phyloP scores from a whole-genome alignment of 1,140 invertebrate species.

The Danaus plexippus region DNA sequence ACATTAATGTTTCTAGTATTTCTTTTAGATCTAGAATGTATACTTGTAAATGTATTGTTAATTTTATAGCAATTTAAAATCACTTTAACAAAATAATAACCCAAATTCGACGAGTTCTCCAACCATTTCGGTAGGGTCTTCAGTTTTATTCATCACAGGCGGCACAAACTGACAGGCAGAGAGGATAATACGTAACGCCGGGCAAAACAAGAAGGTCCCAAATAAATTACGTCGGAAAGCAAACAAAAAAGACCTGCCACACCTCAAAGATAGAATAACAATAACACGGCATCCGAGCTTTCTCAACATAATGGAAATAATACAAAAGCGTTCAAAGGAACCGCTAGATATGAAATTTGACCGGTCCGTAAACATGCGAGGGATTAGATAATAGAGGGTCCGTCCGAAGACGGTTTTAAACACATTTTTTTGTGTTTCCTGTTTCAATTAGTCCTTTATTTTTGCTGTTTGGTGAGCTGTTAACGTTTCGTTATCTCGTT shows the following conservation, averaged over 20 bases:
- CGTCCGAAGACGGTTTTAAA: slow-evolving; percentile 24
- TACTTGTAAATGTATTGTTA: neutral
- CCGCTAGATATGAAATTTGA: slow-evolving; percentile 40
- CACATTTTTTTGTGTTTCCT: slow-evolving; percentile 33
- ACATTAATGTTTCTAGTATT: slow-evolving; percentile 29
- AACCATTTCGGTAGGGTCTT: slow-evolving; percentile 33
- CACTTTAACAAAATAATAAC: slow-evolving; percentile 4
- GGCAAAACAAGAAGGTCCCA: slow-evolving; percentile 55
- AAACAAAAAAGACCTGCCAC: slow-evolving; percentile 60
- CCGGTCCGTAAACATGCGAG: slow-evolving; percentile 34
- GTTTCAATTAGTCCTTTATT: slow-evolving; percentile 38
- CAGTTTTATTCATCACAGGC: slow-evolving; percentile 42
- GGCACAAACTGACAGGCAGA: slow-evolving; percentile 41
- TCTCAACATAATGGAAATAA: slow-evolving; percentile 54
- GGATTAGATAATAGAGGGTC: slow-evolving; percentile 30
- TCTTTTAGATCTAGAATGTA: neutral
- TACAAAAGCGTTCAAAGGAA: slow-evolving; percentile 41
- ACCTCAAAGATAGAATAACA: slow-evolving; percentile 65
- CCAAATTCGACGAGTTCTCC: slow-evolving; percentile 21
- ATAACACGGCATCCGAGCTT: slow-evolving; percentile 50
- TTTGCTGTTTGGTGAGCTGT: slow-evolving; percentile 29
- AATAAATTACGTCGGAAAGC: slow-evolving; percentile 58
- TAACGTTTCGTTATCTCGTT: slow-evolving; percentile 23
- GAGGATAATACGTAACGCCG: slow-evolving; percentile 54
- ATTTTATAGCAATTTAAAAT: too few species aligned